Evolutionary conservation across 1,140 invertebrate species (phyloP), one percentile per base, ranked within the genome.

Genomic region (Sitophilus oryzae): DNA sequence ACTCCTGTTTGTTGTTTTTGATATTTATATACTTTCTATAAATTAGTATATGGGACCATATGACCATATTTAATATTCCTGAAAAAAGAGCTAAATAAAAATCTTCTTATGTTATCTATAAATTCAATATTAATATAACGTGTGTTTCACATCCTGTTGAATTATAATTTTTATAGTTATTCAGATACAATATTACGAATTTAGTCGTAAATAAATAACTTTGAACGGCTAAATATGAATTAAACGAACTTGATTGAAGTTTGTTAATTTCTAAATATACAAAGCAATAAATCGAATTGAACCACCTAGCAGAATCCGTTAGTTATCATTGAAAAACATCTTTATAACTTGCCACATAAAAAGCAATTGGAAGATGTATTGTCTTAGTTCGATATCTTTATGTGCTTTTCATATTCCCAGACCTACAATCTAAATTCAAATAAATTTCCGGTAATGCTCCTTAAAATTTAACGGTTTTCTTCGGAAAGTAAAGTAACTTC

Each of bases 381-480:
- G 55, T 52, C 55, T 57, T 41, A 38, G 19, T 45, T 57, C 35
- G 20, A 30, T 52, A 57, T 57, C 55, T 57, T 57, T 57, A 57
- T 52, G 47, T 45, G 20, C 48, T 51, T 57, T 52, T 57, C 55
- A 57, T 57, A 57, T 57, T 57, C 48, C 55, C 48, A 51, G 47
- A 51, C 45, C 48, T 51, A 57, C 55, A 57, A 57, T 57, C 55
- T 57, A 52, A 57, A 57, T 57, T 57, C 55, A 36, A 57, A 57
- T 57, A 57, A 57, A 57, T 57, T 57, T 47, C 48, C 43, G 20
- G 55, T 57, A 57, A 57, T 52, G 55, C 48, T 41, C 55, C 44
- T 52, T 57, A 57, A 57, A 57, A 57, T 46, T 57, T 57, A 57
- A 57, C 55, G 55, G 48, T 51, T 52, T 57, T 57, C 55, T 45